These are phyloP conservation scores for Enteromius thamalakanensis DNA, from an alignment of 2,797 vertebrate genomes.

Conservation along the genomic window DNA sequence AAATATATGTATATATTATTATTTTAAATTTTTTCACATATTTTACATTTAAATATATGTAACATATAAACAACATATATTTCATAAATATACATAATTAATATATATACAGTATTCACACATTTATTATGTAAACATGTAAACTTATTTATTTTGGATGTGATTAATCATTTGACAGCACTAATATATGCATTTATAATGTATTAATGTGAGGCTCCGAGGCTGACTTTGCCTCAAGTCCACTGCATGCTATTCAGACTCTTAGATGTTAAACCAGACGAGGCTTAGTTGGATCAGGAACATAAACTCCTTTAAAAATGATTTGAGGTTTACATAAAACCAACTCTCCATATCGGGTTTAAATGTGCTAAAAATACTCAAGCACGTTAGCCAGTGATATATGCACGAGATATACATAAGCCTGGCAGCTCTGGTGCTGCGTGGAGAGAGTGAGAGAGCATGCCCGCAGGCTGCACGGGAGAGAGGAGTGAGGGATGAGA, in stretches of 20 bases:
- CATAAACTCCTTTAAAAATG: conserved; percentile 35
- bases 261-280: conserved; percentile 25
- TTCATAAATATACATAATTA: too few relatives aligned
- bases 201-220: too few relatives aligned
- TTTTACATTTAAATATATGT: too few relatives aligned
- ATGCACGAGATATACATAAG: conserved; percentile 67
- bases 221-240: conserved; percentile 3
- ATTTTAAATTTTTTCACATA: too few relatives aligned
- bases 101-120: too few relatives aligned
- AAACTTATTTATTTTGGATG: too few relatives aligned
- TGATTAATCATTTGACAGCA: too few relatives aligned
- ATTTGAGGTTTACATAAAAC: conserved; percentile 42
- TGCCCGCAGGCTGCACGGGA: conserved; percentile 51
- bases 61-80: too few relatives aligned
- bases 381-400: conserved; percentile 69
- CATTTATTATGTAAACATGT: too few relatives aligned
- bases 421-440: conserved; percentile 57
- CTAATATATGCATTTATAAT: too few relatives aligned
- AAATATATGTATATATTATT: too few relatives aligned
- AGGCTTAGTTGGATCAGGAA: conserved; percentile 29
- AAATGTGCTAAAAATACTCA: conserved; percentile 72
- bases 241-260: neutral
- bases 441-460: conserved; percentile 30
- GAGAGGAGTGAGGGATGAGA: conserved; percentile 56
- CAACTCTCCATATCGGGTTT: conserved; percentile 48